Percentiles rank a stretch among this genome's conserved stretches.
Conservation (phyloP, 2,113 vertebrate genomes). For the Grus americana region DNA sequence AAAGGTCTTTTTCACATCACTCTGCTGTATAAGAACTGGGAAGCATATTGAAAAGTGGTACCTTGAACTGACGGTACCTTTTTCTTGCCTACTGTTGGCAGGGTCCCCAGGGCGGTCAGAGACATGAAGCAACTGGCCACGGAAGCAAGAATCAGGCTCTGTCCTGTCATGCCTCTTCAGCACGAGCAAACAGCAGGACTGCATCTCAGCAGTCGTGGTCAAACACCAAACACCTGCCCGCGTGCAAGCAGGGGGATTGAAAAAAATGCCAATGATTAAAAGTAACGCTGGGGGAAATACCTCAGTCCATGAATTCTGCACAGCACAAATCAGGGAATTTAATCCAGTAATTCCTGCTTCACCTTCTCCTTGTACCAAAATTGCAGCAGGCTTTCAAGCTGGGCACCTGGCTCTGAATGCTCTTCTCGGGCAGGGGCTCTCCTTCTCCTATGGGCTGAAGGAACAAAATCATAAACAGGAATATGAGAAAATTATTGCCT, state of each 20-base stretch:
- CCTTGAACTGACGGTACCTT: background rate
- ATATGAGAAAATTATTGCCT: background rate
- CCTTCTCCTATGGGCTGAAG: background rate
- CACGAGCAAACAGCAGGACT: background rate
- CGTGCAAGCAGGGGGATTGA: background rate
- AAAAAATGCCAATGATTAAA: background rate
- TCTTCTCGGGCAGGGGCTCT: background rate
- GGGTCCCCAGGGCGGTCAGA: accelerated
- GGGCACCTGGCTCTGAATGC: background rate
- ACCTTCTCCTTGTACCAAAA: background rate
- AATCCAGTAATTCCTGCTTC: background rate
- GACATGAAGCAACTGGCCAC: accelerated
- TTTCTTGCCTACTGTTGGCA: background rate
- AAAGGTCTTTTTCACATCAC: background rate
- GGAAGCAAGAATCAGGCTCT: background rate
- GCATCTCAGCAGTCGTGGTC: background rate
- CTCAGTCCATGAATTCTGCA: background rate
- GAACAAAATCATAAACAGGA: background rate
- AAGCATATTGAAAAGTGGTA: background rate
- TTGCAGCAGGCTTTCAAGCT: background rate
- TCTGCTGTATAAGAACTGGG: background rate
- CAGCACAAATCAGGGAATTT: background rate
- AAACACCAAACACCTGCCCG: background rate
- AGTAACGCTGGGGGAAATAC: background rate
- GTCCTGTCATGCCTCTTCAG: background rate